A percentile compares a stretch with the other conserved stretches of the same genome.
phyloP scores from a whole-genome alignment of 2,888 invertebrate species.

The Xestobium rufovillosum region DNA sequence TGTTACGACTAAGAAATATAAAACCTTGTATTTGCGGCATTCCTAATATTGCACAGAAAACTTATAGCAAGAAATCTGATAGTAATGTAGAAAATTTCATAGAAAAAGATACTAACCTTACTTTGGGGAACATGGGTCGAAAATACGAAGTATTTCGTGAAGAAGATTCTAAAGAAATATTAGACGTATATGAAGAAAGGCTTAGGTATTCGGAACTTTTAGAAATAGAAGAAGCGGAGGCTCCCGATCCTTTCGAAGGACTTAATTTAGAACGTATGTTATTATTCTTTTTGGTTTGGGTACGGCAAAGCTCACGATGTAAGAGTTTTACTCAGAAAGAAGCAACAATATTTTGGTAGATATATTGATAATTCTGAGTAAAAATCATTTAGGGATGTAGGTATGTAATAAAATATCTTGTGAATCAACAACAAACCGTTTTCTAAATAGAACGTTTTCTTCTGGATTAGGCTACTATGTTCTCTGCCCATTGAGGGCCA shows the following conservation, averaged over 20 bases:
- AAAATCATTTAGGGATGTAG: no score
- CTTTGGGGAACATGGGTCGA: constrained; percentile 30
- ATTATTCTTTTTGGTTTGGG: no score
- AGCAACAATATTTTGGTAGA: no score
- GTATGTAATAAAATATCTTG: no score
- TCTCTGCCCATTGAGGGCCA: no score
- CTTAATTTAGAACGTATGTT: constrained; percentile 53
- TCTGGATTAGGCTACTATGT: no score
- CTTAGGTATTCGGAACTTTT: constrained; percentile 29
- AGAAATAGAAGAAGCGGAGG: constrained; percentile 32
- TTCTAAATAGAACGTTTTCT: no score
- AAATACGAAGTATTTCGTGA: constrained; percentile 68
- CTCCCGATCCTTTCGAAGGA: constrained; percentile 55
- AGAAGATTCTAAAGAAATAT: constrained; percentile 59
- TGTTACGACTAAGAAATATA: no score
- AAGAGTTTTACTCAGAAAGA: no score
- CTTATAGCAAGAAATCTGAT: not conserved
- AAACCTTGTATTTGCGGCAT: no score
- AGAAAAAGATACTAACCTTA: constrained; percentile 11
- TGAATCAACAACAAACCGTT: no score
- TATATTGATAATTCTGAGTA: no score
- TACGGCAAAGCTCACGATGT: not conserved
- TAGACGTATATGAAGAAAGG: constrained; percentile 65
- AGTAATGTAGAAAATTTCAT: not conserved
- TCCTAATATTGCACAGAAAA: not conserved